Percentiles rank a stretch among this genome's conserved stretches.
These are phyloP conservation scores for Chrysolina americana DNA, from an alignment of 2,888 invertebrate species.

Conservation along the genomic window DNA sequence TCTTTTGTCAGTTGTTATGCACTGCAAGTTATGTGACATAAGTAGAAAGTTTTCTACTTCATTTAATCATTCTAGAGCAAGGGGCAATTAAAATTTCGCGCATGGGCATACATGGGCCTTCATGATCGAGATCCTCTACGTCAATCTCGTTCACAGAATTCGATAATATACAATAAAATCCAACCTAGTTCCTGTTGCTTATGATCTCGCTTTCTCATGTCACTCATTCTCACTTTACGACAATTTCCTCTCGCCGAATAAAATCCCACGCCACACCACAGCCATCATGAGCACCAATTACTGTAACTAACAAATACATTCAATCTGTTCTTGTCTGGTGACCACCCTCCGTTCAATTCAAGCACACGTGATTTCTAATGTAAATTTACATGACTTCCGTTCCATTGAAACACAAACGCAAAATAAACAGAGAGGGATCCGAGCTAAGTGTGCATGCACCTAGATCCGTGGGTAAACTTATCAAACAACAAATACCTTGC, in stretches of 20 bases:
- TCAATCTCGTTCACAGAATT: too few species aligned
- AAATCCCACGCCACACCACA: constrained; percentile 28
- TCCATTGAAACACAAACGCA: constrained; percentile 33
- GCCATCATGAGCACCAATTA: constrained; percentile 28
- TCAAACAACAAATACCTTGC: neutral
- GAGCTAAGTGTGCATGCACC: constrained; percentile 13
- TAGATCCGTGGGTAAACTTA: constrained; percentile 13
- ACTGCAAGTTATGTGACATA: too few species aligned
- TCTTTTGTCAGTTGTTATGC: too few species aligned
- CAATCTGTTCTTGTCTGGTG: constrained; percentile 35
- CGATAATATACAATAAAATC: too few species aligned
- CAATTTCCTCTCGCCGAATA: constrained; percentile 25
- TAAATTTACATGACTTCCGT: constrained; percentile 48
- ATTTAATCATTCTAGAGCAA: too few species aligned
- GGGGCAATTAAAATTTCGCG: too few species aligned
- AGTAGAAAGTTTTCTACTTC: too few species aligned
- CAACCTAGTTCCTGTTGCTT: neutral
- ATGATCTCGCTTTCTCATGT: constrained; percentile 27
- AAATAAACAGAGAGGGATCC: constrained; percentile 18
- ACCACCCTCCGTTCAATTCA: constrained; percentile 25
- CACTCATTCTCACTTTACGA: constrained; percentile 23
- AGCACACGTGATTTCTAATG: constrained; percentile 40
- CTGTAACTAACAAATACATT: constrained; percentile 31
- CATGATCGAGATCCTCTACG: too few species aligned
- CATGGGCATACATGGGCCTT: too few species aligned